phyloP scores from a whole-genome alignment of 2,797 vertebrate species.

The Danio albolineatus region DNA sequence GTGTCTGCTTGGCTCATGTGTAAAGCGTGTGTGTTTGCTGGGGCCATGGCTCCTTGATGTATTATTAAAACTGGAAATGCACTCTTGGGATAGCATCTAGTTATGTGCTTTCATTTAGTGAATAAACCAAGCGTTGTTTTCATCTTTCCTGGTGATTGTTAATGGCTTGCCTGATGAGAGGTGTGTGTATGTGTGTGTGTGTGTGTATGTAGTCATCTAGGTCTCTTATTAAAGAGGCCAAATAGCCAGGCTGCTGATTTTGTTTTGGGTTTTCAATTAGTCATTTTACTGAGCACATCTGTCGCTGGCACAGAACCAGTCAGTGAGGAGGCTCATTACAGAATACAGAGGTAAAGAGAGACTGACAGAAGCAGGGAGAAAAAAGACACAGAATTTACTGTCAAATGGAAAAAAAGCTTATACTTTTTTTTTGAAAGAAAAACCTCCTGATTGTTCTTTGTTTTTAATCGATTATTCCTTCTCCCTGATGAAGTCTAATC shows the following conservation, averaged over 20 bases:
- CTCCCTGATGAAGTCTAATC: background rate
- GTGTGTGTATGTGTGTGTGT: slow-evolving; percentile 77
- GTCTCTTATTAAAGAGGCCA: slow-evolving; percentile 97
- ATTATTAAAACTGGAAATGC: slow-evolving; percentile 99
- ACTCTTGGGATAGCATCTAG: slow-evolving; percentile 97
- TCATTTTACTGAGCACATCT: slow-evolving; percentile 99
- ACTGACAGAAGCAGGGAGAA: slow-evolving; percentile 15
- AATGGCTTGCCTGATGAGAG: slow-evolving; percentile 98
- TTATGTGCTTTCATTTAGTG: slow-evolving; percentile 99
- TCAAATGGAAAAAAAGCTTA: background rate
- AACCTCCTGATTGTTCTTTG: background rate
- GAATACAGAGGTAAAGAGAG: slow-evolving; percentile 68
- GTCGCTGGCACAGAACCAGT: slow-evolving; percentile 93
- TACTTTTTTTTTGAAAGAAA: too few species aligned
- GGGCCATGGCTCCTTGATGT: slow-evolving; percentile 96
- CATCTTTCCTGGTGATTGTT: slow-evolving; percentile 99
- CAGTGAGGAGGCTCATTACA: slow-evolving; percentile 87
- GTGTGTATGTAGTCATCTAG: slow-evolving; percentile 80
- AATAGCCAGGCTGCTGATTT: slow-evolving; percentile 98
- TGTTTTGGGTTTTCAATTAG: slow-evolving; percentile 99
- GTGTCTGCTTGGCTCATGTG: slow-evolving; percentile 87
- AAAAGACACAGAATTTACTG: slow-evolving; percentile 11
- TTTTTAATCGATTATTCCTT: background rate
- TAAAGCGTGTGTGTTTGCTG: slow-evolving; percentile 87
- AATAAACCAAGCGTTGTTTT: slow-evolving; percentile 99